Evolutionary conservation across 2,113 vertebrate species (phyloP), one percentile per base, ranked within the genome.

Genomic region (Syrrhaptes paradoxus): DNA sequence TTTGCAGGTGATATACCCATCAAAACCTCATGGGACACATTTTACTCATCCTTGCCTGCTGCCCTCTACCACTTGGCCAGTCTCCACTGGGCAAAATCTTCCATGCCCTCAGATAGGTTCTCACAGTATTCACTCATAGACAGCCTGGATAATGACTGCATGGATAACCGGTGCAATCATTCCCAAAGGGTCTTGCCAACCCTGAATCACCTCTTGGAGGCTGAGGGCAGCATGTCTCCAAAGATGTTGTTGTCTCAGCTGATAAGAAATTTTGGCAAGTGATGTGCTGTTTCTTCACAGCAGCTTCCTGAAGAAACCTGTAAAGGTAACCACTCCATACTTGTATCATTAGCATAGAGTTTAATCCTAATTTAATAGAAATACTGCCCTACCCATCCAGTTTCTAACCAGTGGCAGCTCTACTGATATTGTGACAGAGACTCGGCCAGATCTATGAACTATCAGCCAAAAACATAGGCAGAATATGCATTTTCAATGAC

Each of bases 41-140:
- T 24, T 80, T 59, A 51, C 26, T 13, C 20, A 31, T 11, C 46
- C 28, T 87, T 78, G 38, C 10, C 51, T 49, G 6, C 10, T 78
- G 14, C 10, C 12, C 24, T 81, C 51, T 87, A 36, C 19, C n/a
- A 36, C 6, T 8, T 75, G 65, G 8, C 17, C 57, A n/a, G 38
- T 4, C 6, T 43, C 1, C 9, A 13, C 4, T 38, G 34, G 13
- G 31, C 43, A 57, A 87, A 8, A 78, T 7, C 13, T 46, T 62
- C 15, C 61, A 63, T 1, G 0, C 67, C 9, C 6, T 58, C 57
- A 29, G 16, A 41, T 13, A 61, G 1, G 3, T 1, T 66, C 17
- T 54, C 11, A 2, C 7, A n/a, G 18, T 48, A 57, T 71, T 26
- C 10, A 45, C 7, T 9, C 24, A 61, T 0, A n/a, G 41, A 52